Conservation (phyloP, 2,888 invertebrate species). For the Oligia fasciuncula region DNA sequence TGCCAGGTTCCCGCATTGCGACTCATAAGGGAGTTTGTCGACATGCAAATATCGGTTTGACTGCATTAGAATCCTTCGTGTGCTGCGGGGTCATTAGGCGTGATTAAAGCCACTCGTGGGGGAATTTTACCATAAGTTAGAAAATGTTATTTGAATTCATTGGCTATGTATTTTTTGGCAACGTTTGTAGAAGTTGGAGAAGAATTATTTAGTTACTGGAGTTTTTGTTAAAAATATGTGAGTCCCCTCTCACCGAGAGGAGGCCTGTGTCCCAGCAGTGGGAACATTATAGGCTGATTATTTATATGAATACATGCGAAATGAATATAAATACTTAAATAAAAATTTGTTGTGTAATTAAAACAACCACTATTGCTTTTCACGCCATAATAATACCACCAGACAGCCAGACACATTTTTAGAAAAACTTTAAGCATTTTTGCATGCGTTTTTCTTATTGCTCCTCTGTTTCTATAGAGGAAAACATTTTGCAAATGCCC, state of each 20-base stretch:
- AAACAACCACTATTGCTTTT: not conserved
- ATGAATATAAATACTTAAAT: not conserved
- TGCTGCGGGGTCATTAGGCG: conserved; percentile 20
- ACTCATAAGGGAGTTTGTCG: conserved; percentile 53
- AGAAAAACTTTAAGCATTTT: not conserved
- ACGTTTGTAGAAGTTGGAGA: not conserved
- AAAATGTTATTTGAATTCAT: not conserved
- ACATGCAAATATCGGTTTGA: conserved; percentile 65
- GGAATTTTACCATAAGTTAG: not conserved
- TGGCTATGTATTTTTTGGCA: not conserved
- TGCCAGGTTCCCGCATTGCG: conserved; percentile 58
- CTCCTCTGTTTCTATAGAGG: not conserved
- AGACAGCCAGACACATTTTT: not conserved
- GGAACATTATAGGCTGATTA: no score
- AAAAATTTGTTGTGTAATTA: not conserved
- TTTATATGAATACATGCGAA: not conserved
- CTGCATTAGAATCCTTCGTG: conserved; percentile 52
- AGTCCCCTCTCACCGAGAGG: no score
- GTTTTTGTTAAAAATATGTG: not conserved
- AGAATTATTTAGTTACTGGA: no score
- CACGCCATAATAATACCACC: not conserved
- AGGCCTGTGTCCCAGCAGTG: no score
- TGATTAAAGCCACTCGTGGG: conserved; percentile 21
- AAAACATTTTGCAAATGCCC: not conserved
- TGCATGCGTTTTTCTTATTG: not conserved